Evolutionary conservation across 2,797 vertebrate genomes (phyloP).

Genomic region (Tenualosa ilisha): DNA sequence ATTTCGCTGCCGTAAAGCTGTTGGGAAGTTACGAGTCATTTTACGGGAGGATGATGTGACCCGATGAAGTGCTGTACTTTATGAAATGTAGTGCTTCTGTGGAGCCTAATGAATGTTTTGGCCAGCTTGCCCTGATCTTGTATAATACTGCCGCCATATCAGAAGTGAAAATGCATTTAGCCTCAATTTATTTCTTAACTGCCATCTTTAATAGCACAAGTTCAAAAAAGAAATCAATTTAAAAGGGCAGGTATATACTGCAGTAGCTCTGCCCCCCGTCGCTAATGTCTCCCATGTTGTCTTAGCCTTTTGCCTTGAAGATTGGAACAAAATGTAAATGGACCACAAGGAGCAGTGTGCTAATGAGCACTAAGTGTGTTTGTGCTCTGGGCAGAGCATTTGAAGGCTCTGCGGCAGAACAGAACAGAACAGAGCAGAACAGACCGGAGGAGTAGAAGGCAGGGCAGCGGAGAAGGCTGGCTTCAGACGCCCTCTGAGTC

Average conservation of each 20-base stretch:
- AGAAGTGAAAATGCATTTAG: constrained; percentile 4
- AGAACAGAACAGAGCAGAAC: background rate
- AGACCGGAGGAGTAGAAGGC: too few relatives aligned
- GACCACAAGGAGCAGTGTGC: background rate
- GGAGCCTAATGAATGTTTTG: constrained; percentile 22
- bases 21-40: constrained; percentile 24
- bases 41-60: constrained; percentile 7
- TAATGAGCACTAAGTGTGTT: background rate
- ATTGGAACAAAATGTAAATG: background rate
- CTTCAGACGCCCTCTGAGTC: background rate
- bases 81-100: constrained; percentile 41
- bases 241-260: background rate
- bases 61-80: constrained; percentile 15
- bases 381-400: background rate
- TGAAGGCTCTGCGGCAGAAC: background rate
- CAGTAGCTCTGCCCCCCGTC: background rate
- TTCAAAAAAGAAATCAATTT: background rate
- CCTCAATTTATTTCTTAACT: constrained; percentile 4
- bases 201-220: background rate
- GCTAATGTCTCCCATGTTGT: background rate
- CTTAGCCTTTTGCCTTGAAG: constrained; percentile 12
- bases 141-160: background rate
- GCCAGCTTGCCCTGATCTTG: background rate
- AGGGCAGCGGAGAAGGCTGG: too few relatives aligned
- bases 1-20: background rate